phyloP scores from a whole-genome alignment of 2,113 vertebrate species.

The Pipa parva region DNA sequence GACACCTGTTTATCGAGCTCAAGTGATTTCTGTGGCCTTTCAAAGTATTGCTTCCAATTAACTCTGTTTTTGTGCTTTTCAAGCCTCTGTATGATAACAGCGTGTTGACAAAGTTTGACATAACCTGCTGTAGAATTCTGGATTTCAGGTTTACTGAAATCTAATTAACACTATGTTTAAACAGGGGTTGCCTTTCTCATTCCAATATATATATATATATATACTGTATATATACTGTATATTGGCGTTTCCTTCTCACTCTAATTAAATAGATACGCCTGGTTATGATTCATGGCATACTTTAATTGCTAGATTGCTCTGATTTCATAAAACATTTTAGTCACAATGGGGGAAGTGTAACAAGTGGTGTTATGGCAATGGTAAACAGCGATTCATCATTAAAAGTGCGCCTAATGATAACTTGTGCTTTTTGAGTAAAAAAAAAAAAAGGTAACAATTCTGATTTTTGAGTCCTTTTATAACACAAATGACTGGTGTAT shows the following conservation, averaged over 20 bases:
- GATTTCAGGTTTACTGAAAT: constrained; percentile 19
- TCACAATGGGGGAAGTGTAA: too few relatives aligned
- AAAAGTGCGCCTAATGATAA: too few relatives aligned
- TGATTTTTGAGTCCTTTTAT: too few relatives aligned
- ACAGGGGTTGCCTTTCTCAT: constrained; percentile 8
- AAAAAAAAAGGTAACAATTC: too few relatives aligned
- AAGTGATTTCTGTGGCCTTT: constrained; percentile 36
- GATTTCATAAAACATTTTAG: too few relatives aligned
- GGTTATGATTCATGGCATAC: too few relatives aligned
- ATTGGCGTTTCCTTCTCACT: constrained; percentile 1
- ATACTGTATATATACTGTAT: too few relatives aligned
- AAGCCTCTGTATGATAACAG: constrained; percentile 26
- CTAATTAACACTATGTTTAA: constrained; percentile 35
- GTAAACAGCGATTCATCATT: too few relatives aligned
- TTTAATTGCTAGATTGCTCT: too few relatives aligned
- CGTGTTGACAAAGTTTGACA: constrained; percentile 40
- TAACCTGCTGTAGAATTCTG: constrained; percentile 15
- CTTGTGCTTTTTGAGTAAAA: too few relatives aligned
- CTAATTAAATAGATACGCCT: constrained; percentile 27
- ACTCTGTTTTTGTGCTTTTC: constrained; percentile 30
- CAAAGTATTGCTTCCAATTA: constrained; percentile 36
- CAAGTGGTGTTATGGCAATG: too few relatives aligned
- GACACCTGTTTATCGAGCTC: constrained; percentile 38
- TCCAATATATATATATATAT: constrained; percentile 17
- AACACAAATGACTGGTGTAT: too few relatives aligned